These are phyloP conservation scores for Strigamia maritima DNA, from an alignment of 2,888 invertebrate species.

Conservation along the genomic window DNA sequence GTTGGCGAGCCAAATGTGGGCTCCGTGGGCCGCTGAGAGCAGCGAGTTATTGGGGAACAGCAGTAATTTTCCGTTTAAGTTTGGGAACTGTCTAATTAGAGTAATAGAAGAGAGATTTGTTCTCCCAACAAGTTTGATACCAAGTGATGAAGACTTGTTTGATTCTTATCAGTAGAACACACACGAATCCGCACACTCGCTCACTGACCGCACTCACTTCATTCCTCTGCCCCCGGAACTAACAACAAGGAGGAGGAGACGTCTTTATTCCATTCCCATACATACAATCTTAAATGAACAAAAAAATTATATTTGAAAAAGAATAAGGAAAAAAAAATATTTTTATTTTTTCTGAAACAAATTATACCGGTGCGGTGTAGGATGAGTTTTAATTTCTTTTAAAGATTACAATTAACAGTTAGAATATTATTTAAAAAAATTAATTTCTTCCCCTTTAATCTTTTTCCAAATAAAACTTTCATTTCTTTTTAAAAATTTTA, in stretches of 20 bases:
- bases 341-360: too few relatives aligned
- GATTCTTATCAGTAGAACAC: slow-evolving; percentile 19
- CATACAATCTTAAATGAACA: not conserved
- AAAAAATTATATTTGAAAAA: not conserved
- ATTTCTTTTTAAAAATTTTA: too few relatives aligned
- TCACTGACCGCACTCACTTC: slow-evolving; percentile 19
- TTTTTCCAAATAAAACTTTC: too few relatives aligned
- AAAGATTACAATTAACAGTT: too few relatives aligned
- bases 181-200: slow-evolving; percentile 20
- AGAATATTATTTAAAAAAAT: too few relatives aligned
- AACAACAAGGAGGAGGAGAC: slow-evolving; percentile 19
- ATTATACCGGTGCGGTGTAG: not conserved
- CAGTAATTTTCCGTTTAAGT: slow-evolving; percentile 23
- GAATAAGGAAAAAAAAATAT: not conserved
- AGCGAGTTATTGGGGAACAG: slow-evolving; percentile 15
- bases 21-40: slow-evolving; percentile 23
- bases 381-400: too few relatives aligned
- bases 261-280: slow-evolving; percentile 22
- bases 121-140: slow-evolving; percentile 15
- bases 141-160: slow-evolving; percentile 23
- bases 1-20: slow-evolving; percentile 7
- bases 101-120: slow-evolving; percentile 20
- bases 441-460: too few relatives aligned
- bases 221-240: slow-evolving; percentile 23
- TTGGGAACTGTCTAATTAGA: slow-evolving; percentile 23